These are phyloP conservation scores for Zaprionus lineosus DNA, from an alignment of 2,888 invertebrate species.

Conservation along the genomic window DNA sequence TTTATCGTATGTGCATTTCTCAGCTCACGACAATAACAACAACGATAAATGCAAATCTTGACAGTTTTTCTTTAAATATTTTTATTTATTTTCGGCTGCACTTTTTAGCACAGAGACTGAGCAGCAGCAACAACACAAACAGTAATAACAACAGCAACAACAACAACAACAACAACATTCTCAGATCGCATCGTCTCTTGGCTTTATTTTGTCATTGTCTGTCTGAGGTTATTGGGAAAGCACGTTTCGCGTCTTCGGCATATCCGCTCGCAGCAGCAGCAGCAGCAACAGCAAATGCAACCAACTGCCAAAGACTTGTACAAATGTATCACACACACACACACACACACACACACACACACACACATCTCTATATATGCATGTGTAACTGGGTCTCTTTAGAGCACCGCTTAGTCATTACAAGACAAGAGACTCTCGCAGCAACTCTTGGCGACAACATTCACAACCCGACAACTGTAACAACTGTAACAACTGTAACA, in stretches of 20 bases:
- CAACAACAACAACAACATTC: slow-evolving; percentile 2
- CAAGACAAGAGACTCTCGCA: slow-evolving; percentile 50
- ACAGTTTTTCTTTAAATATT: slow-evolving; percentile 72
- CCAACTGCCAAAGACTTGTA: slow-evolving; percentile 29
- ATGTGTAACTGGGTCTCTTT: slow-evolving; percentile 44
- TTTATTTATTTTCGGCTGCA: slow-evolving; percentile 66
- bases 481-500: slow-evolving; percentile 6
- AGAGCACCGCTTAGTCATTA: slow-evolving; percentile 51
- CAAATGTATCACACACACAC: slow-evolving; percentile 37
- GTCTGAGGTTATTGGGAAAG: slow-evolving; percentile 67
- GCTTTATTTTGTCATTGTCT: slow-evolving; percentile 61
- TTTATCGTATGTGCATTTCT: slow-evolving; percentile 70
- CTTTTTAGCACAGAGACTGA: slow-evolving; percentile 51
- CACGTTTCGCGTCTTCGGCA: slow-evolving; percentile 68
- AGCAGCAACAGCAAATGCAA: slow-evolving; percentile 34
- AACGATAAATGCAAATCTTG: slow-evolving; percentile 72
- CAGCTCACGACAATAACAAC: slow-evolving; percentile 49
- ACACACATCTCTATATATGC: slow-evolving; percentile 7
- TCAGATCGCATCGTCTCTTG: slow-evolving; percentile 56
- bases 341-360: neutral
- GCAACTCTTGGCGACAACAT: slow-evolving; percentile 53
- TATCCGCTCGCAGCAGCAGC: slow-evolving; percentile 54
- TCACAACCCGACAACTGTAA: slow-evolving; percentile 34
- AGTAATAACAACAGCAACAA: slow-evolving; percentile 8
- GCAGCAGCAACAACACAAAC: slow-evolving; percentile 10